Evolutionary conservation across 2,113 vertebrate genomes (phyloP), one percentile per base, ranked within the genome.

Genomic region (Upupa epops): DNA sequence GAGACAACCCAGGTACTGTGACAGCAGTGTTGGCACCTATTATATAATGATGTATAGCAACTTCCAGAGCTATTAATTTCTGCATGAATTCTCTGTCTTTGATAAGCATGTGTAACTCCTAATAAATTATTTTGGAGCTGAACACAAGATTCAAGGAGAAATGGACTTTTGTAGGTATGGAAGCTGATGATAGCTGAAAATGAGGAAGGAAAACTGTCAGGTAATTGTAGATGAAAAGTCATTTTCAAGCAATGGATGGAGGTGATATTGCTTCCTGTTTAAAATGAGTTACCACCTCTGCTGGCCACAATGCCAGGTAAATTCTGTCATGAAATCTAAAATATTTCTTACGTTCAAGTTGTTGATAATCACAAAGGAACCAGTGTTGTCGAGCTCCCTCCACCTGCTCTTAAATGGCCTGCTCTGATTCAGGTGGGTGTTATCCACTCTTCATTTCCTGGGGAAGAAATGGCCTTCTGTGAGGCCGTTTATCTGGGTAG

Each of bases 401-500:
- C 73, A 28, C 76, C 95, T 93, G 80, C 78, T 71, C 48, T 92
- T 90, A 89, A 94, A 82, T 82, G 80, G 21, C 45, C 89, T n/a
- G 18, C 60, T 92, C 48, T 93, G 29, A 7, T 90, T 86, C 82
- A 58, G 59, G 37, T 81, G 65, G 31, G 22, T 89, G 65, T 93
- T 92, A 89, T 34, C 72, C 56, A 54, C 54, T 86, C 15, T 69
- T 91, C 77, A 68, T 94, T 95, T 91, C n/a, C 54, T 77, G 55
- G 37, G 32, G 49, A 91, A 92, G 56, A 86, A 93, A 84, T 93
- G 78, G 59, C 36, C 73, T 94, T 80, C 78, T 49, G 59, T 40
- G 83, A 95, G 69, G 76, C 90, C 81, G 14, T 91, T 96, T 84
- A 83, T 90, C 87, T 90, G 32, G 89, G 54, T n/a, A 86, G 66